phyloP scores from a whole-genome alignment of 2,888 invertebrate species.

The Tachina grossa region DNA sequence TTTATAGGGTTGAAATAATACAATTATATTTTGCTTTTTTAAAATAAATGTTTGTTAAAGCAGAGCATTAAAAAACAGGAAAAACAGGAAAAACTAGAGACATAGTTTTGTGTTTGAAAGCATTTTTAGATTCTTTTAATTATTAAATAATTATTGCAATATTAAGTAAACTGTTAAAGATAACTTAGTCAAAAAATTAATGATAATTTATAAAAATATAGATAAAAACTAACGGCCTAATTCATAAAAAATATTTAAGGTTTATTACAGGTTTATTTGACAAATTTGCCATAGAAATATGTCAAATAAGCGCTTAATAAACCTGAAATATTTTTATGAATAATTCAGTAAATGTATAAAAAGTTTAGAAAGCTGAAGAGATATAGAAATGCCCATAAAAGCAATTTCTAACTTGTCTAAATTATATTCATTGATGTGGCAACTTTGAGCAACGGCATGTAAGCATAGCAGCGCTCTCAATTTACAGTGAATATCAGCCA shows the following conservation, averaged over 20 bases:
- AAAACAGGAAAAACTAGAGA: not conserved
- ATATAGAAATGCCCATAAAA: not conserved
- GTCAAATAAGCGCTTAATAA: too few relatives aligned
- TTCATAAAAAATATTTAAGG: too few relatives aligned
- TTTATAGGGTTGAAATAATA: slow-evolving; percentile 19
- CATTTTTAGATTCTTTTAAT: slow-evolving; percentile 7
- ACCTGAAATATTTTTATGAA: too few relatives aligned
- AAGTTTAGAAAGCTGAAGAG: not conserved
- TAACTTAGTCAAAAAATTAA: slow-evolving; percentile 52
- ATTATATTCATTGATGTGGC: not conserved
- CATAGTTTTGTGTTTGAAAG: not conserved
- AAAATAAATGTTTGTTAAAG: not conserved
- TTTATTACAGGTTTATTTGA: too few relatives aligned
- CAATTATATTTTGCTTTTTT: slow-evolving; percentile 1
- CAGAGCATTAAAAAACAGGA: not conserved
- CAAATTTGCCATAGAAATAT: too few relatives aligned
- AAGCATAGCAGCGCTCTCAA: not conserved
- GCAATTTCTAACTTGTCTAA: not conserved
- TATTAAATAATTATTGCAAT: slow-evolving; percentile 70
- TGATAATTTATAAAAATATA: slow-evolving; percentile 21
- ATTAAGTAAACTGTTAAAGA: slow-evolving; percentile 67
- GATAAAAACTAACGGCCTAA: slow-evolving; percentile 11
- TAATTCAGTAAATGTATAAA: not conserved
- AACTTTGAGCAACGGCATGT: not conserved
- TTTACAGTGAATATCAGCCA: not conserved